Base-by-base conservation (phyloP, 1,140 invertebrate species). In the Anastrepha ludens region DNA sequence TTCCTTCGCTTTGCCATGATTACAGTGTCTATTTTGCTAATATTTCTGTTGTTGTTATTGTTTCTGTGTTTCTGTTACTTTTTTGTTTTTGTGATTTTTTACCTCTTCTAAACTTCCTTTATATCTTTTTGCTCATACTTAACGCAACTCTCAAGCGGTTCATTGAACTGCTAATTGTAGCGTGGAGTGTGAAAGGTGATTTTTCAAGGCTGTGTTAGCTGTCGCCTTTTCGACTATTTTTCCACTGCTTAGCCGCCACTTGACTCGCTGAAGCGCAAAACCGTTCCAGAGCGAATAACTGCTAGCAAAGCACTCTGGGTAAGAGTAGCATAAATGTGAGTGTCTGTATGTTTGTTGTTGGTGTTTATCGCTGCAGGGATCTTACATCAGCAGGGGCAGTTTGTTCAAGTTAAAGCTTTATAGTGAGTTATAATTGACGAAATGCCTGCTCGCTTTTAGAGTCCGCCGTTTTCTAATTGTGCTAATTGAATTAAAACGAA, bases 161-260 rank as follows among this genome's bases (percentile, higher is more conserved):
- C 91, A 91, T 90, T 91, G 91, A 91, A 90, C 91, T 91, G 89
- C 90, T 91, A 91, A 91, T 91, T 91, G 91, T 91, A 91, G 89
- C 89, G 88, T 65, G 50, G 90, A 89, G 91, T 91, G 91, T 91
- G 91, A 91, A 91, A 91, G 91, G 91, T 91, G 90, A 91, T 91
- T 91, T 91, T 90, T 91, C 91, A 91, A 91, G 91, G 91, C 91
- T 91, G 90, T 88, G 90, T 89, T 86, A 41, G 20, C 85, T 13
- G 89, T 67, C 41, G 29, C 67, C 17, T 20, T 55, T 58, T 55
- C 20, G 74, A 20, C 44, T 20, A 55, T 81, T 50, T 81, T 50
- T 81, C 47, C 74, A 50, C 74, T 81, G 17, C 47, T 81, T 81
- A 81, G 74, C 8, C 74, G n/a, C 74, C 74, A 81, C 55, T 81